Base-by-base conservation (phyloP, 2,113 vertebrate genomes). In the Oxyura jamaicensis region DNA sequence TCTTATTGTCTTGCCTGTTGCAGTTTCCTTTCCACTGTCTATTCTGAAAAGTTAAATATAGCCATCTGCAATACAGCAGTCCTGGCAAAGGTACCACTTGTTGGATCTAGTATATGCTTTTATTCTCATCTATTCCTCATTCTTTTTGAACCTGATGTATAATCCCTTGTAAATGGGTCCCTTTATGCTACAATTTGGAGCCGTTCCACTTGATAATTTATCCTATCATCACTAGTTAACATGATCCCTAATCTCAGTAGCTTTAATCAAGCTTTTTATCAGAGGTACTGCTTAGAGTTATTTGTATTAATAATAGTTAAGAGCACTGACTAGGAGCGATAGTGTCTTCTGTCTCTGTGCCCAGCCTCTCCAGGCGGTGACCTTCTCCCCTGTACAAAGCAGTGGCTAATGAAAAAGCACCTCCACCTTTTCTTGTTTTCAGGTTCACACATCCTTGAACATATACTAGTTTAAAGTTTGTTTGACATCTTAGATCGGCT, bases 401-500 rank as follows among this genome's bases (percentile, higher is more conserved):
- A 67, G 58, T 3, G 0, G 66, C 90, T 86, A 88, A 97, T 90
- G 93, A 95, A 96, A 96, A 91, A 68, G 75, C 22, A 0, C 80
- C 86, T 77, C 77, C 29, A 13, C 78, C 86, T 95, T 93, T 84
- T 91, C 93, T 96, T 95, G 90, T 96, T 97, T 96, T 93, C 87
- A 90, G 90, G 81, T 93, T 96, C 92, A 93, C 83, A 94, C 94
- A 97, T 96, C 93, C 96, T 96, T 96, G 95, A 97, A 91, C 94
- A 94, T 91, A 93, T 66, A 97, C 88, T 88, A 79, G 93, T 96
- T 96, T 96, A 97, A 97, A 97, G 96, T 97, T 97, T 97, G 93
- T 96, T 97, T 96, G 95, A 97, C 97, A 97, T 97, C 92, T 94
- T 95, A 97, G 95, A 97, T 97, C 94, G 96, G 94, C 97, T 97